These are phyloP conservation scores for Rhinoraja longicauda DNA, from an alignment of 2,797 vertebrate species.

Conservation along the genomic window DNA sequence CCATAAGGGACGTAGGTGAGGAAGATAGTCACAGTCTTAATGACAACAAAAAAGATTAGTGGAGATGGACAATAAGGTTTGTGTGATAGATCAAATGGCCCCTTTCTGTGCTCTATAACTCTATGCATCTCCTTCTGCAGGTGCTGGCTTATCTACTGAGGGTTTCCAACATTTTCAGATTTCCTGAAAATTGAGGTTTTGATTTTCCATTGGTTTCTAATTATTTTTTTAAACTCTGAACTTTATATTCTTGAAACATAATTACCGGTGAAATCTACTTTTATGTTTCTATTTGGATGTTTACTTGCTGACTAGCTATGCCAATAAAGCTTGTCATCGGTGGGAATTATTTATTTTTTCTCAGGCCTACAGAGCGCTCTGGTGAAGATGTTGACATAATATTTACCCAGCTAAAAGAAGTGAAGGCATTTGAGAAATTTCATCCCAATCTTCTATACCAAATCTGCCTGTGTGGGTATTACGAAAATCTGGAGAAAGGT, in stretches of 20 bases:
- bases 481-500: conserved; percentile 89
- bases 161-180: too few relatives aligned
- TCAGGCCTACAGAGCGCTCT: conserved; percentile 83
- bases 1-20: too few relatives aligned
- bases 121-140: too few relatives aligned
- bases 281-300: background rate
- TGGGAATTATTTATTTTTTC: conserved; percentile 40
- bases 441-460: conserved; percentile 84
- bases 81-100: too few relatives aligned
- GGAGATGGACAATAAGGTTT: too few relatives aligned
- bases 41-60: too few relatives aligned
- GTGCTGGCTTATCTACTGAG: too few relatives aligned
- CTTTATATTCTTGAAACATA: conserved; percentile 13
- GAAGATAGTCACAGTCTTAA: too few relatives aligned
- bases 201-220: too few relatives aligned
- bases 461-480: conserved; percentile 89
- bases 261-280: background rate
- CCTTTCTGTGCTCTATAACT: too few relatives aligned
- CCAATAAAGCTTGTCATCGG: background rate
- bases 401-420: conserved; percentile 78
- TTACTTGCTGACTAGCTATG: background rate
- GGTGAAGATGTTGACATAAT: conserved; percentile 93
- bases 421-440: conserved; percentile 91
- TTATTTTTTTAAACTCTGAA: too few relatives aligned
- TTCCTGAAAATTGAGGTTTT: too few relatives aligned